Conservation (phyloP, 2,113 vertebrate species). For the Callaeas wilsoni region DNA sequence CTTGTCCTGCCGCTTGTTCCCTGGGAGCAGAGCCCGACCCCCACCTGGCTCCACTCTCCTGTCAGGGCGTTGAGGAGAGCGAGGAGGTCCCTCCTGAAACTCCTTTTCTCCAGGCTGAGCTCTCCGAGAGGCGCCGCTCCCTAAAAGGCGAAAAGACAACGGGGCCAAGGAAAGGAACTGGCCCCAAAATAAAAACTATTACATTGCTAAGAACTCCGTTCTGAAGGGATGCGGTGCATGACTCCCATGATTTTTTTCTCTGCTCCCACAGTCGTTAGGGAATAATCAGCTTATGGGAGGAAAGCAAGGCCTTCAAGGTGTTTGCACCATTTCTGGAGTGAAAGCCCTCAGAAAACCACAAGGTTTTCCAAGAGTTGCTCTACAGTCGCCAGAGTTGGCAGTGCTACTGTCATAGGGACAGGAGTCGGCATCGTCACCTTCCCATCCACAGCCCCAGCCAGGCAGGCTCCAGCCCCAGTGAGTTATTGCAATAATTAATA, state of each 20-base stretch:
- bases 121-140: neutral
- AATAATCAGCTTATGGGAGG: too few species aligned
- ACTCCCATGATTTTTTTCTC: neutral
- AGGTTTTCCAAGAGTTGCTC: neutral
- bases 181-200: neutral
- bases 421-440: neutral
- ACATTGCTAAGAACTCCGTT: accelerated
- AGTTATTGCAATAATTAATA: neutral
- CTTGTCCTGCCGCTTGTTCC: too few species aligned
- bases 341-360: neutral
- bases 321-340: neutral
- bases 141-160: accelerated
- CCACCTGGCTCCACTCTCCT: accelerated
- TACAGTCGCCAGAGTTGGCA: neutral
- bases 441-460: neutral
- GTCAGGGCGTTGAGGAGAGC: neutral
- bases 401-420: neutral
- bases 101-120: too few species aligned
- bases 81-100: too few species aligned
- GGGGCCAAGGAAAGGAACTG: neutral
- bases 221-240: neutral
- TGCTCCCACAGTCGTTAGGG: neutral
- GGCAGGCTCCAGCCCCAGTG: neutral
- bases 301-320: neutral
- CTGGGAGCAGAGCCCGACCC: neutral